phyloP scores from a whole-genome alignment of 2,113 vertebrate species.

The Donacobius atricapilla region DNA sequence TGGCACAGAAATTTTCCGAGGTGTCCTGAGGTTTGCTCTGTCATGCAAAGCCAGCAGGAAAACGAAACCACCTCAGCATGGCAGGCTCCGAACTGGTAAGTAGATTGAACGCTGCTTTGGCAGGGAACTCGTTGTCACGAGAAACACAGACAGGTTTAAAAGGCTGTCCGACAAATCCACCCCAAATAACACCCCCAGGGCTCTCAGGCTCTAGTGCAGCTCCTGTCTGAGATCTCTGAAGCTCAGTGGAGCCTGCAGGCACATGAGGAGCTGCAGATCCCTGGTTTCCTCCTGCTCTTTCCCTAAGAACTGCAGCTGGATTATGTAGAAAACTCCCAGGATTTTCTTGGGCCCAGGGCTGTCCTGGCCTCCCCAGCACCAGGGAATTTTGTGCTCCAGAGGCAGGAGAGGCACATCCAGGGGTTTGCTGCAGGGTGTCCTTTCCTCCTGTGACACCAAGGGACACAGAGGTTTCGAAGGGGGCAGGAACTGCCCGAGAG shows the following conservation, averaged over 20 bases:
- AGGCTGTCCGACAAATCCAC: neutral
- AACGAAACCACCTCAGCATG: neutral
- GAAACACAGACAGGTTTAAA: neutral
- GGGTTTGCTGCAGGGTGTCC: neutral
- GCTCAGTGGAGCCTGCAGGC: neutral
- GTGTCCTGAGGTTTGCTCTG: neutral
- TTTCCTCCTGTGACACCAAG: neutral
- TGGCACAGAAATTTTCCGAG: neutral
- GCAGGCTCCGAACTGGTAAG: neutral
- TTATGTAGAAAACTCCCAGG: neutral
- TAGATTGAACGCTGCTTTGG: neutral
- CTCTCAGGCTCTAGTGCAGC: neutral
- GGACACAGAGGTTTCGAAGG: neutral
- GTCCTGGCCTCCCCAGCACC: neutral
- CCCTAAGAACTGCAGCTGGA: neutral
- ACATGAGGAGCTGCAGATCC: accelerated
- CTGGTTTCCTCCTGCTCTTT: neutral
- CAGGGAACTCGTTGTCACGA: neutral
- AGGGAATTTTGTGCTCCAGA: accelerated
- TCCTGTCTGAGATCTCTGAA: neutral
- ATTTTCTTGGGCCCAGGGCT: neutral
- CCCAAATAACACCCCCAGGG: neutral
- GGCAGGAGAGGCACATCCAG: neutral
- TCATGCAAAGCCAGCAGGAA: neutral
- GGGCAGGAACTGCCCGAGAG: neutral